These are phyloP conservation scores for Conomelus anceps DNA, from an alignment of 2,888 invertebrate species.

Conservation along the genomic window DNA sequence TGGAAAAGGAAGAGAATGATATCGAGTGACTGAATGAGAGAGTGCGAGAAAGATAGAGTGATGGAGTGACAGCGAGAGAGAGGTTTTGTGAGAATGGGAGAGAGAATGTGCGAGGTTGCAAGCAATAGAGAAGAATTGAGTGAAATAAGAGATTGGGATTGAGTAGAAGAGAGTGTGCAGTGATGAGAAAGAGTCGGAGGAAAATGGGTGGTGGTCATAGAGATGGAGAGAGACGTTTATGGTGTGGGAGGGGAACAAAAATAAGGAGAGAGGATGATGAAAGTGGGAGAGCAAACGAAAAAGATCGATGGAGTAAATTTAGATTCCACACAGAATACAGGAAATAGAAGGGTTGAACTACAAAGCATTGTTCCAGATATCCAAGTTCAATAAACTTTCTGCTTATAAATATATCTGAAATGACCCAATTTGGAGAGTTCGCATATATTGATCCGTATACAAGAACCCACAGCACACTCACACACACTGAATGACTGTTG, in stretches of 20 bases:
- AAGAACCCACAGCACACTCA: background rate
- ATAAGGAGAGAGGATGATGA: too few relatives aligned
- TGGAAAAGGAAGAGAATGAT: too few relatives aligned
- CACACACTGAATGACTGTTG: background rate
- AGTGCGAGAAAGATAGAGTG: too few relatives aligned
- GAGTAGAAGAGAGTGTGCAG: background rate
- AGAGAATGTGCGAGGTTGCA: background rate
- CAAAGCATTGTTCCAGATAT: background rate
- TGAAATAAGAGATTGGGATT: background rate
- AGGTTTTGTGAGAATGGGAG: background rate
- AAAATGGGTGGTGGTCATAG: background rate
- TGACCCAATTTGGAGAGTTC: background rate
- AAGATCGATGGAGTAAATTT: background rate
- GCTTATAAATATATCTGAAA: background rate
- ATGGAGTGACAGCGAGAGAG: too few relatives aligned
- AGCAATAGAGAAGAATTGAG: too few relatives aligned
- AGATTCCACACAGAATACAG: background rate
- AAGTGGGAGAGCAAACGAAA: background rate
- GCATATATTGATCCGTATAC: background rate
- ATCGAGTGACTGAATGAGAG: too few relatives aligned
- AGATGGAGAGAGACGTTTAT: background rate
- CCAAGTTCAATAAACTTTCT: background rate
- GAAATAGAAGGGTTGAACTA: background rate
- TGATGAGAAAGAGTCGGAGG: background rate
- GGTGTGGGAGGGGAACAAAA: background rate